Evolutionary conservation across 1,140 invertebrate genomes (phyloP), one percentile per base, ranked within the genome.

Genomic region (Drosophila truncata): DNA sequence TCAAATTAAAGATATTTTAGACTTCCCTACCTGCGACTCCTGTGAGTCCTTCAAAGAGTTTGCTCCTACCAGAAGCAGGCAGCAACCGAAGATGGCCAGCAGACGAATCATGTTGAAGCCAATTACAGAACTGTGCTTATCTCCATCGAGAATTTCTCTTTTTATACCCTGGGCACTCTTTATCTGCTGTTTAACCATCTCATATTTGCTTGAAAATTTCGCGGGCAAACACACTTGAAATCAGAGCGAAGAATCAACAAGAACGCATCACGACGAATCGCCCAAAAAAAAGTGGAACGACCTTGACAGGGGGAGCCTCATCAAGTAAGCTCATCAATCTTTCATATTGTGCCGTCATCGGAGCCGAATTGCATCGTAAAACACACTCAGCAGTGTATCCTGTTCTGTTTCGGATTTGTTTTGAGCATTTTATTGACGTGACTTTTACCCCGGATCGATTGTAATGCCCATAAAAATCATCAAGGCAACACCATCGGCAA

Each of bases 91-190:
- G n/a, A 39, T 13, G 23, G 7, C 35, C 66, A 71, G n/a, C 33
- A 58, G 57, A 25, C 50, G 82, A 46, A 54, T 41, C 83, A 86
- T 86, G 63, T 77, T 77, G 62, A 27, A 64, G 39, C 41, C 61
- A 66, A 47, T 67, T 20, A 47, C 33, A 49, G 35, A 57, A 70
- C 58, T 87, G 69, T 87, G 62, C 14, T 63, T 37, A 37, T 33
- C 20, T n/a, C 46, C 33, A 41, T 11, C 37, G 13, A 16, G 42
- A 64, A 63, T 35, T 44, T 16, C 64, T 49, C 27, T 23, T 71
- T 85, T 79, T 86, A 86, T 86, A 86, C 58, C 67, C 54, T 14
- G 11, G 27, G 31, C 39, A 33, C 58, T 49, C 61, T 49, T 76
- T 75, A 80, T 80, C 72, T 80, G 46, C 35, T 84, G 74, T 59